Base-by-base conservation (phyloP, 64 coral and sea anemone genomes). In the Anthopleura sola region DNA sequence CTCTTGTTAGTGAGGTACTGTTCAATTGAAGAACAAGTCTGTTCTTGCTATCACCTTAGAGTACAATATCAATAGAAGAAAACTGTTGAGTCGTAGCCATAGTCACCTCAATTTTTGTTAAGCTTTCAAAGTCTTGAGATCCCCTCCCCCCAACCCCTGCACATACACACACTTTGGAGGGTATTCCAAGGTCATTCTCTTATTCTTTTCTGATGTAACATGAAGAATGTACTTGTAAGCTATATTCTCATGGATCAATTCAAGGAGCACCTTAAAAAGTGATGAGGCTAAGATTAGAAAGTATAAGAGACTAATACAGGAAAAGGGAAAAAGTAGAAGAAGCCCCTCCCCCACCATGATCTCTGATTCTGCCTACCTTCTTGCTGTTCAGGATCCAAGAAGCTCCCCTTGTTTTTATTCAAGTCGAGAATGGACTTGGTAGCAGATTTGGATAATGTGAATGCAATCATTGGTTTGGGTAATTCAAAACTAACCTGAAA, bases 401-500 rank as follows among this genome's bases (percentile, higher is more conserved):
- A 89, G 14, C n/a, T 18, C 44, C 83, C 90, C 47, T 88, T 86
- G 24, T 95, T 83, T 60, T 88, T 95, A 36, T 69, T 82, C 49
- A 88, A 91, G 37, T 55, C 87, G 15, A 16, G 23, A 36, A 95
- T 92, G 28, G 83, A 37, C 50, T 75, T 92, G 16, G 64, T 60
- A 76, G 90, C 94, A 23, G 84, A 53, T 29, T 85, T 11, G 36
- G 86, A 86, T 14, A 85, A 87, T 37, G 83, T 95, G n/a, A 86
- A 68, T 68, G 88, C 88, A 21, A 95, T 82, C 47, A 92, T 75
- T 46, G 90, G 82, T 8, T 89, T 89, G 39, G 83, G 37, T 21
- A 36, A 89, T 5, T 83, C 83, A 64, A 95, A 75, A 46, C 84
- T 92, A 34, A 75, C 90, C 94, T 95, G 55, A 37, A 40, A 55